Conservation (phyloP, 2,797 vertebrate genomes). For the Psittacula derbiana region DNA sequence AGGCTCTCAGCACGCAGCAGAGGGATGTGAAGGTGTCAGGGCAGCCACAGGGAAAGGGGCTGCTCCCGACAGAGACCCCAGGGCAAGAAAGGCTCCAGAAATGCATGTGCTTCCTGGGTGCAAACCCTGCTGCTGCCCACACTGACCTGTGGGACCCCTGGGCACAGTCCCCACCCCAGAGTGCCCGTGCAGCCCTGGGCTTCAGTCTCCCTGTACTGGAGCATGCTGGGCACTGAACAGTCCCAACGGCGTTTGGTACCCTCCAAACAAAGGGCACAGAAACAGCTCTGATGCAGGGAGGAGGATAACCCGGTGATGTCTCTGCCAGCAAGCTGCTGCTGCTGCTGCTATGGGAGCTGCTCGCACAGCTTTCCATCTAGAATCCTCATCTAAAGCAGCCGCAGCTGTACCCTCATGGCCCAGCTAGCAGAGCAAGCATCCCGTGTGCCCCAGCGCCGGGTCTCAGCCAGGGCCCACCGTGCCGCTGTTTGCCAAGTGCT, state of each 20-base stretch:
- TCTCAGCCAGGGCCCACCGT: not conserved
- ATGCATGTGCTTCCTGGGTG: fast-evolving
- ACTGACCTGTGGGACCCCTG: fast-evolving
- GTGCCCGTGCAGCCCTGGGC: not conserved
- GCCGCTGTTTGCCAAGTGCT: not conserved
- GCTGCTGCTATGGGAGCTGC: not conserved
- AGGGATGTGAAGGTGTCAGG: not conserved
- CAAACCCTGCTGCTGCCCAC: not conserved
- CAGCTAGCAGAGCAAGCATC: not conserved
- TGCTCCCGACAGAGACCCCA: not conserved
- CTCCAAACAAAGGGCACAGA: not conserved
- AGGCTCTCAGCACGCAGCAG: fast-evolving
- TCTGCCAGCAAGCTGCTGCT: not conserved
- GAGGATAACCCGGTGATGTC: not conserved
- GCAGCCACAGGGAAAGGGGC: not conserved
- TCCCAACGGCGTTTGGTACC: fast-evolving
- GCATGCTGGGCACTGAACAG: fast-evolving
- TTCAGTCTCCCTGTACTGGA: fast-evolving
- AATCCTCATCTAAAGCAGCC: not conserved
- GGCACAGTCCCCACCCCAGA: fast-evolving
- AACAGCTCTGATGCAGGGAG: not conserved
- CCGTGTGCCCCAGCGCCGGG: fast-evolving
- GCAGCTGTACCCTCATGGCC: fast-evolving
- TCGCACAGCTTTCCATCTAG: fast-evolving
- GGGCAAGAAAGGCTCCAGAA: not conserved